A percentile compares a stretch with the other conserved stretches of the same genome.
These are phyloP conservation scores for Drosophila antonietae DNA, from an alignment of 2,888 invertebrate species.

Conservation along the genomic window DNA sequence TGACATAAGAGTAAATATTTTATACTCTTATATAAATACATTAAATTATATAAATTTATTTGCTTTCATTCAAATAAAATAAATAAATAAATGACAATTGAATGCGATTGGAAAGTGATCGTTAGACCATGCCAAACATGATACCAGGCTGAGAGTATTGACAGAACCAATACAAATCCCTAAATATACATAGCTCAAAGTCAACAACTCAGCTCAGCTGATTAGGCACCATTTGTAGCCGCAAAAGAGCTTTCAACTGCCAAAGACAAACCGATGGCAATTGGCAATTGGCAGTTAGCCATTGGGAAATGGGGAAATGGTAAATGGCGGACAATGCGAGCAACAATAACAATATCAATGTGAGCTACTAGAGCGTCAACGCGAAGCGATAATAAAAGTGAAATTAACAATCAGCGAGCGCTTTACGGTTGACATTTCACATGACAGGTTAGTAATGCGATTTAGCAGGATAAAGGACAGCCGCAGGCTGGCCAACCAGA, in stretches of 20 bases:
- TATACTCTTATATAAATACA: background rate
- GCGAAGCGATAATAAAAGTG: conserved; percentile 72
- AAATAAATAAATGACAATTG: conserved; percentile 12
- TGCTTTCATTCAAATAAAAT: background rate
- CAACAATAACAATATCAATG: conserved; percentile 23
- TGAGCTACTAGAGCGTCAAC: conserved; percentile 25
- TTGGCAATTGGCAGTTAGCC: conserved; percentile 27
- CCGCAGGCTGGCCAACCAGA: conserved; percentile 48
- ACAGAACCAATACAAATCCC: conserved; percentile 14
- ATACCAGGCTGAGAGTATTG: background rate
- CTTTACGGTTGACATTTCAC: conserved; percentile 82
- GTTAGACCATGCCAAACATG: background rate
- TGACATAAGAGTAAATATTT: background rate
- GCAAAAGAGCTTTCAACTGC: conserved; percentile 27
- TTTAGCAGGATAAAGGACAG: conserved; percentile 82
- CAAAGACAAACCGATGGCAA: conserved; percentile 53
- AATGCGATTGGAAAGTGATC: conserved; percentile 19
- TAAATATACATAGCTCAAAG: conserved; percentile 39
- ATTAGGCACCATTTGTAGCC: conserved; percentile 51
- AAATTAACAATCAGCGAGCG: conserved; percentile 82
- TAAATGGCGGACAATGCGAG: conserved; percentile 38
- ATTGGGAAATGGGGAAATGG: conserved; percentile 19
- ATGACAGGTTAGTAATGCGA: conserved; percentile 83
- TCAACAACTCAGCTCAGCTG: conserved; percentile 27
- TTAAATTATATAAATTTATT: background rate